Base-by-base conservation (phyloP, 2,113 vertebrate genomes). In the Phocoena sinus region DNA sequence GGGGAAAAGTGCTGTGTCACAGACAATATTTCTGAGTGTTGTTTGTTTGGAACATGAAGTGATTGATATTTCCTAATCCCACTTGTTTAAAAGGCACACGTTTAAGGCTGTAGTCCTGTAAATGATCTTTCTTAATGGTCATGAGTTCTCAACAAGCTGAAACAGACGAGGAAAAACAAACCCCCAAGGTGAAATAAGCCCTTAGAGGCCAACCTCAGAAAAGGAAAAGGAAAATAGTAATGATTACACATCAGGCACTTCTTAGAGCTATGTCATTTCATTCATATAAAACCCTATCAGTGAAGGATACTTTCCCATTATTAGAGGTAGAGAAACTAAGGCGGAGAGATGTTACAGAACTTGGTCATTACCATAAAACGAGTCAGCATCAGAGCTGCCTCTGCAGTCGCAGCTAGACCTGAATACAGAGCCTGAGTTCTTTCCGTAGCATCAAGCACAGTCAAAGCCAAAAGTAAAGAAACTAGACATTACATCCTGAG, bases 31-130 rank as follows among this genome's bases (percentile, higher is more conserved):
- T 96, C 62, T 86, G 85, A 82, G n/a, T 82, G 68, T 38, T 88
- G 62, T 85, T 96, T 94, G 44, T 56, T 80, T 94, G 79, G 77
- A 93, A 94, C 62, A 67, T 44, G 36, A 81, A 94, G 77, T 96
- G 92, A 97, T 15, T 93, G 91, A 95, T 97, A 80, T 93, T 80
- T 94, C 77, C 6, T 81, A 95, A 97, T 50, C 82, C 84, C 44
- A 89, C 68, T 76, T 96, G 36, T 91, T 97, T 95, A 94, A 95
- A 95, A 90, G 89, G 44, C 36, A 92, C 23, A 80, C 53, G 92
- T 91, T 89, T 95, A 95, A 58, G 25, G 11, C 44, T 71, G 23
- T 33, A 80, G 56, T 67, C 87, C 93, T 94, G 9, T 89, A 94
- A 94, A 91, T 82, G 68, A 58, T 93, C 79, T 70, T 96, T 97